Base-by-base conservation (phyloP, 2,888 invertebrate genomes). In the Leucophora obtusa region DNA sequence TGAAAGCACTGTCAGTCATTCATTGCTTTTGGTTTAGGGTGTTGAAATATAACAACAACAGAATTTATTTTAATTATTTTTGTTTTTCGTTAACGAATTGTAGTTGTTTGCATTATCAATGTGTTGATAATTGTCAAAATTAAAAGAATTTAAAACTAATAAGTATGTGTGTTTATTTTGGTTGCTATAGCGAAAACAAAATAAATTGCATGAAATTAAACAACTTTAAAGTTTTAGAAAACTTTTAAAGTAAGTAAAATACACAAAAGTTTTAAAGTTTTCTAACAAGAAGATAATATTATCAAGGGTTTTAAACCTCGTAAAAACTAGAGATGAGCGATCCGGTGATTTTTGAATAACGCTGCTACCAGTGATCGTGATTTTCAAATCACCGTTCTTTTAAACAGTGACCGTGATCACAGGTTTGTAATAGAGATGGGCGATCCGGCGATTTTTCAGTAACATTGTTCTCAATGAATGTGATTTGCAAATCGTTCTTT, bases 71-170 rank as follows among this genome's bases (percentile, higher is more conserved):
- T n/a, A 47, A 62, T 50, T 24, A 63, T 33, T 33, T 17, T 33
- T 50, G 21, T 62, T 50, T n/a, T n/a, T n/a, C n/a, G 50, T 63
- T 60, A 14, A n/a, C 24, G 3, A 47, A 50, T 14, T 50, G 47
- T 63, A 50, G 50, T 63, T 28, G 6, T 63, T 50, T 63, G 15
- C 50, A 28, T 11, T 38, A 21, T 21, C 8, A 14, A 28, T 50
- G 28, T 63, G 2, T 47, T 8, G 17, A 28, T 63, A 33, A 50
- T 50, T 63, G 63, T 17, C 15, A 14, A 63, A 50, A 63, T 63
- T 63, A 63, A 63, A 63, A 63, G 28, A 50, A 50, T 50, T 50
- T 50, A 63, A 63, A 47, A 11, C 11, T 1, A 38, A 11, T 38
- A 38, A 3, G 14, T 38, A 38, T 14, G 38, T 35, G 35, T 38